Conservation (phyloP, 2,797 vertebrate species). For the Pipistrellus nathusii region DNA sequence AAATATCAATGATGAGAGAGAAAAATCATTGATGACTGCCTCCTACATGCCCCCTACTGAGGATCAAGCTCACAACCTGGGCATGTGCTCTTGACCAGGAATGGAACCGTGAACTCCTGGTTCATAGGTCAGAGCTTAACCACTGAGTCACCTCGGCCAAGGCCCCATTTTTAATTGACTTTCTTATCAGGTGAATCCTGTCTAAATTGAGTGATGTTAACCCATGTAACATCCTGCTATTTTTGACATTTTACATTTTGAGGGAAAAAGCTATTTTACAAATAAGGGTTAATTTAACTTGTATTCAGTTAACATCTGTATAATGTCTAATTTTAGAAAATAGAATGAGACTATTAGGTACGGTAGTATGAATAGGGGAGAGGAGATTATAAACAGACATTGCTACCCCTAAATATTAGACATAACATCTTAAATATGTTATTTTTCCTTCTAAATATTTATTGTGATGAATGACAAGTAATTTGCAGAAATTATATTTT, state of each 20-base stretch:
- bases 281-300: background rate
- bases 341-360: background rate
- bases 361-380: background rate
- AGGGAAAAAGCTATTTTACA: background rate
- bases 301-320: background rate
- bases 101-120: too few species aligned
- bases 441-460: background rate
- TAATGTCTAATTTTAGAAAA: background rate
- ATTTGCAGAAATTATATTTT: background rate
- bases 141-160: too few species aligned
- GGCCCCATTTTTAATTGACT: rapidly evolving
- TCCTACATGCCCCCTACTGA: too few species aligned
- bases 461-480: background rate
- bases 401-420: background rate
- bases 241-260: background rate
- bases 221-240: background rate
- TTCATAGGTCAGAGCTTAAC: too few species aligned
- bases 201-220: background rate
- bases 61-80: too few species aligned
- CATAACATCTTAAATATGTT: background rate
- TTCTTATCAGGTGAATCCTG: background rate
- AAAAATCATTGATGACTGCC: too few species aligned
- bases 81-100: too few species aligned
- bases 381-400: background rate
- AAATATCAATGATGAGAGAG: too few species aligned